Base-by-base conservation (phyloP, 2,113 vertebrate genomes). In the Eudorcas thomsonii region DNA sequence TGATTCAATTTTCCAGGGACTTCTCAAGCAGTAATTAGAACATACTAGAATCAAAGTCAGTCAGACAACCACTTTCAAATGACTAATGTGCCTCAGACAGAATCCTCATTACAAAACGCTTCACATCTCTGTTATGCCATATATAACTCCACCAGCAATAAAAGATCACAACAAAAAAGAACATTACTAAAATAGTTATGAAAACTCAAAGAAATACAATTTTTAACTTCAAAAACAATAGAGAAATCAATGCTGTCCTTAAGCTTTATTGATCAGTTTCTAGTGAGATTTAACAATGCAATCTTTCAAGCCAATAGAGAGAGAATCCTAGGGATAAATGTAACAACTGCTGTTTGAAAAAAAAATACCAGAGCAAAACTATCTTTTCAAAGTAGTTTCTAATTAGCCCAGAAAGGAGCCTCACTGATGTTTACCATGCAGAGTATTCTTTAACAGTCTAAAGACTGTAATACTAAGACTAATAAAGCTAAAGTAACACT, bases 11-110 rank as follows among this genome's bases (percentile, higher is more conserved):
- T 95, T 95, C 43, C 7, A 96, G 67, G 64, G 33, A 94, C 15
- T 83, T 91, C 25, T 89, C 62, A 96, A 82, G 33, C 67, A 96
- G 80, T 92, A 97, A 93, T 55, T 88, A 90, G 39, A 97, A 97
- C 21, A 36, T 10, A 62, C 94, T 88, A 97, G 30, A 92, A 82
- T 91, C 94, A 97, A 95, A 96, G 94, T 92, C 50, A 97, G 78
- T 77, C 93, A 94, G 52, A 85, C 39, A 98, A 93, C 6, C 45
- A 97, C 60, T 52, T 92, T 95, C 86, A 96, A 98, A 96, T 97
- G 81, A 96, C 87, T 91, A 81, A 81, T 67, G 26, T 39, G 81
- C 88, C 74, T 96, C n/a, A 90, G 52, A 89, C 43, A 96, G 60
- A 96, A 91, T 88, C 50, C 36, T 95, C 91, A 77, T 64, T 90